A percentile compares a stretch with the other conserved stretches of the same genome.
These are phyloP conservation scores for Leptopilina drosophilae DNA, from an alignment of 2,888 invertebrate species.

Conservation along the genomic window DNA sequence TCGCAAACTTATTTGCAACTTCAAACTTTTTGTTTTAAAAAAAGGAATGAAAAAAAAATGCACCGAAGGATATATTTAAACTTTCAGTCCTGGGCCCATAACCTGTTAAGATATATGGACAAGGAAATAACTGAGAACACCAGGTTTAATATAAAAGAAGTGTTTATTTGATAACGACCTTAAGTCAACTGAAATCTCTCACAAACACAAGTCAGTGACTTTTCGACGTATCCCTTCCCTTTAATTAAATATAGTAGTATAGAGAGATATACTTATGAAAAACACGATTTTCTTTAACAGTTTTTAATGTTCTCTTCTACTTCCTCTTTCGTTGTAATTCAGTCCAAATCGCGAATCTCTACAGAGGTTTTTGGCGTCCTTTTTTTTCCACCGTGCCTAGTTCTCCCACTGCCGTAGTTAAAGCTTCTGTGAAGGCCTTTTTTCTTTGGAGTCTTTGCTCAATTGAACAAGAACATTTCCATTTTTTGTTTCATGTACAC, in stretches of 20 bases:
- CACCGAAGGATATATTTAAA: not conserved
- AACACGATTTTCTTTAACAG: no score
- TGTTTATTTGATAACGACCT: no score
- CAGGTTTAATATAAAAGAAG: no score
- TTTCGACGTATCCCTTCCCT: no score
- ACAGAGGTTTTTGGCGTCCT: not conserved
- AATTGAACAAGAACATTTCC: not conserved
- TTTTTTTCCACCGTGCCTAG: not conserved
- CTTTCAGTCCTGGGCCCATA: constrained; percentile 42
- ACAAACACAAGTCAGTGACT: no score
- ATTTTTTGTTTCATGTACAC: not conserved
- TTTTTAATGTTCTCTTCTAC: not conserved
- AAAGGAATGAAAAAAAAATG: not conserved
- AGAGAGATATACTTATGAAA: no score
- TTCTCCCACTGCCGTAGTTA: not conserved
- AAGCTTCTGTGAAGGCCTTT: not conserved
- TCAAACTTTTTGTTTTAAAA: not conserved
- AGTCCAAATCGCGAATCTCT: not conserved
- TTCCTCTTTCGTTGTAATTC: not conserved
- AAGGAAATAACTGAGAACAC: no score
- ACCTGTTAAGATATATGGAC: no score
- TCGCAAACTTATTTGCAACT: not conserved
- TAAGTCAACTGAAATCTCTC: no score
- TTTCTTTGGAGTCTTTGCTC: not conserved
- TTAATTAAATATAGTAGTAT: no score